phyloP scores from a whole-genome alignment of 2,888 invertebrate species.

The Campoplex capitator region DNA sequence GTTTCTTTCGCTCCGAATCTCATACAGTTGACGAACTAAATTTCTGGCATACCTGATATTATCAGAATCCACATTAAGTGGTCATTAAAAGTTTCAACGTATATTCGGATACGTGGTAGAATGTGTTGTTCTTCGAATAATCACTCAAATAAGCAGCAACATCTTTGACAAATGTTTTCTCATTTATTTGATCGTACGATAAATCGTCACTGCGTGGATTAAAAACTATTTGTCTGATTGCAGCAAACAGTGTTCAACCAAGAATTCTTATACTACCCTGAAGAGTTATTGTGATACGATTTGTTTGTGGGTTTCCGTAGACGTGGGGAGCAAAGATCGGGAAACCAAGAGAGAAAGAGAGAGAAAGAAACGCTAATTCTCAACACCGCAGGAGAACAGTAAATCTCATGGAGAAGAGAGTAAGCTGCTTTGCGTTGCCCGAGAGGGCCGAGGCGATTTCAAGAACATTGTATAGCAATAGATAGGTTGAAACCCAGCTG shows the following conservation, averaged over 20 bases:
- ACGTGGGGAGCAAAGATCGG: conserved; percentile 23
- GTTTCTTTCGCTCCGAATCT: conserved; percentile 4
- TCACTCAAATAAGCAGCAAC: not conserved
- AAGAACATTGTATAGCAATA: conserved; percentile 68
- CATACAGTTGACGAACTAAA: conserved; percentile 1
- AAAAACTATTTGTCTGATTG: conserved; percentile 35
- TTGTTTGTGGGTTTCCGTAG: conserved; percentile 55
- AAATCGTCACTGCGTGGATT: not conserved
- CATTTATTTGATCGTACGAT: not conserved
- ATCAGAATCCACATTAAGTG: conserved; percentile 6
- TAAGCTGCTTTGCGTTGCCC: conserved; percentile 66
- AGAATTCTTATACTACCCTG: conserved; percentile 5
- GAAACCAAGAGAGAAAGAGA: conserved; percentile 9
- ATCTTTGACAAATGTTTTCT: not conserved
- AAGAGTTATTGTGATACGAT: conserved; percentile 45
- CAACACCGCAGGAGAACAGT: conserved; percentile 64
- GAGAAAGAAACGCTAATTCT: conserved; percentile 62
- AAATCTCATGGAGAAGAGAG: conserved; percentile 67
- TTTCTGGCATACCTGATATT: not conserved
- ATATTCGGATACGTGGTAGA: not conserved
- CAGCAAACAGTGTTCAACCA: not conserved
- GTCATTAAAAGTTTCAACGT: conserved; percentile 28
- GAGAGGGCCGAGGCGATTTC: conserved; percentile 60
- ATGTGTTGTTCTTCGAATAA: not conserved
- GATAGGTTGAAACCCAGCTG: conserved; percentile 57